Conservation (phyloP, 2,888 invertebrate genomes). For the Leucania comma region DNA sequence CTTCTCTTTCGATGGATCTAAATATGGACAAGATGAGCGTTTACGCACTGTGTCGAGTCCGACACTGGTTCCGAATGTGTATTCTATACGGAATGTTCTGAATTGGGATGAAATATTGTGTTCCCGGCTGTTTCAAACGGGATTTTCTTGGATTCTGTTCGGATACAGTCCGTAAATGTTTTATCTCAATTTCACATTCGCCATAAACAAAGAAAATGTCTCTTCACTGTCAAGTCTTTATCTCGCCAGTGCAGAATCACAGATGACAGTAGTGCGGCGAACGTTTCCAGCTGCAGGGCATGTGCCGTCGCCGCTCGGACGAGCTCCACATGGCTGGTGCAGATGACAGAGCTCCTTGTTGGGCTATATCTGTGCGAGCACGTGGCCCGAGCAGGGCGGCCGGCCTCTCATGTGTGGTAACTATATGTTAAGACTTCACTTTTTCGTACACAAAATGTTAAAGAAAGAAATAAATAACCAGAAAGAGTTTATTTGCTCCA, state of each 20-base stretch:
- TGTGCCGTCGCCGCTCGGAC: constrained; percentile 71
- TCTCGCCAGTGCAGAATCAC: constrained; percentile 47
- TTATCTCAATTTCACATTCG: not conserved
- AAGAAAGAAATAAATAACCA: too few relatives aligned
- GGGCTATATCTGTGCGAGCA: constrained; percentile 60
- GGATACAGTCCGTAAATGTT: not conserved
- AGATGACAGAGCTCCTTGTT: constrained; percentile 82
- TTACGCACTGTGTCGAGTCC: not conserved
- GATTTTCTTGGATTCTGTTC: not conserved
- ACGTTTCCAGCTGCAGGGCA: constrained; percentile 80
- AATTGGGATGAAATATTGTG: not conserved
- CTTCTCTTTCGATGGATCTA: too few relatives aligned
- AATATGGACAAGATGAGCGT: not conserved
- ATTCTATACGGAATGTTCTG: not conserved
- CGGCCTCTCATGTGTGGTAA: constrained; percentile 69
- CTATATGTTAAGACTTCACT: not conserved
- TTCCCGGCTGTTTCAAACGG: not conserved
- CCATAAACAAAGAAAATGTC: constrained; percentile 27
- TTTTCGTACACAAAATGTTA: not conserved
- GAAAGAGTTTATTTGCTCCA: too few relatives aligned
- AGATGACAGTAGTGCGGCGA: constrained; percentile 59
- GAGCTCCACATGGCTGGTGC: constrained; percentile 71
- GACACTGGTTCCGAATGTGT: not conserved
- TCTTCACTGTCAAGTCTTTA: constrained; percentile 21
- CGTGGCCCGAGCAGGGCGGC: constrained; percentile 77